Evolutionary conservation across 1,140 invertebrate genomes (phyloP), one percentile per base, ranked within the genome.

Genomic region (Monochamus saltuarius): DNA sequence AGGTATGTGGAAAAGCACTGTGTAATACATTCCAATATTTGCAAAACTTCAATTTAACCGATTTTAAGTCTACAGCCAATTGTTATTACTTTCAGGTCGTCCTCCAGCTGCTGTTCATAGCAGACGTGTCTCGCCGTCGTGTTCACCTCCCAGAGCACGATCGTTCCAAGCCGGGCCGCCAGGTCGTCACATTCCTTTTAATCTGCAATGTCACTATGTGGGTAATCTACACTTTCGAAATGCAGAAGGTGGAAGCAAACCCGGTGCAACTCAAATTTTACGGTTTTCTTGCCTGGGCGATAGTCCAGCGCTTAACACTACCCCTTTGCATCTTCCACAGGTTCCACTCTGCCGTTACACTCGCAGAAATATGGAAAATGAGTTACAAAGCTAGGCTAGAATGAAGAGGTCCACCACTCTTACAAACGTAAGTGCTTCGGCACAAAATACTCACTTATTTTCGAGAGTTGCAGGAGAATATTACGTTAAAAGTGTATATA

Each of bases 331-430:
- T 98, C 75, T 98, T 98, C 85, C 91, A 94, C 79, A 88, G 92
- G 63, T 98, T 98, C 87, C 95, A 98, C 80, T 97, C 94, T 35
- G 92, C 94, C 16, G 93, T 98, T 19, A 96, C 94, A 80, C 86
- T 98, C 61, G 95, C 95, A 64, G 95, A 98, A 79, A 96, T 98
- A 60, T 98, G 96, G 95, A 97, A 97, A 80, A 96, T 94, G 65
- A 95, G 92, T 74, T 98, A 98, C 84, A 95, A 95, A 82, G 89
- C 91, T 61, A 86, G 90, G 63, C 80, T 92, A 73, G 90, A 92
- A 79, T 91, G 88, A 84, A 54, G 13, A 43, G 9, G 13, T 7
- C n/a, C 34, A 17, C 8, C 7, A n/a, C n/a, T 42, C n/a, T 42
- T 42, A 42, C n/a, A 4, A 42, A 13, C 4, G 39, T 8, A 45